Evolutionary conservation across 2,888 invertebrate species (phyloP), one percentile per base, ranked within the genome.

Genomic region (Toxonevra muliebris): DNA sequence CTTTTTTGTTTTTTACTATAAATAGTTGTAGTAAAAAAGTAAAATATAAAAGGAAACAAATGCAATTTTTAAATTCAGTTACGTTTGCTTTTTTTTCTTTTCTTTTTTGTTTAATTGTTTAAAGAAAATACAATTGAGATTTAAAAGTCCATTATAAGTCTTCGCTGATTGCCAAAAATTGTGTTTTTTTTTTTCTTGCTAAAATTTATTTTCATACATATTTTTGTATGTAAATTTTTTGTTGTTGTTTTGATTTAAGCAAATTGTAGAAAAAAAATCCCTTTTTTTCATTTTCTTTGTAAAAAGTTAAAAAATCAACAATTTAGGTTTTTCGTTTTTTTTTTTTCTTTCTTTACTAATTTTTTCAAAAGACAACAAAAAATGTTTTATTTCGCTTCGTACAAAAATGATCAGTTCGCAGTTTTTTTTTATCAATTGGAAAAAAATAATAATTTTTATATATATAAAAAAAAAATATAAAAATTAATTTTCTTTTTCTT

Each of bases 131-230:
- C 63, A 69, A 65, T 65, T 61, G 60, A 61, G 63, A 57, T 50
- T 53, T 62, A 57, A 61, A 72, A 72, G 72, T 73, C 71, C 64
- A 71, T 73, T 72, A 71, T 74, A 69, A 74, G 74, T 76, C 75
- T 75, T 75, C 67, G 70, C 71, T 75, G 75, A 75, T 75, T 75
- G 75, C 75, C 74, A 75, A 76, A 65, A 62, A 53, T 65, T 74
- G 72, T 53, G 41, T 69, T 61, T 42, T 61, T 61, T 54, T 54
- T 64, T 64, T 54, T 53, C 50, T 20, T 43, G 30, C 43, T 20
- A 41, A 50, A 19, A 50, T 54, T 41, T 63, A 43, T 58, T 58
- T 53, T 45, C 61, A 50, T 66, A 65, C 60, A 69, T 69, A 20
- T 71, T 69, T 62, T 55, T 54, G 45, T 20, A 63, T 60, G 43